Evolutionary conservation across 2,888 invertebrate species (phyloP), one percentile per base, ranked within the genome.

Genomic region (Cephus nigrinus): DNA sequence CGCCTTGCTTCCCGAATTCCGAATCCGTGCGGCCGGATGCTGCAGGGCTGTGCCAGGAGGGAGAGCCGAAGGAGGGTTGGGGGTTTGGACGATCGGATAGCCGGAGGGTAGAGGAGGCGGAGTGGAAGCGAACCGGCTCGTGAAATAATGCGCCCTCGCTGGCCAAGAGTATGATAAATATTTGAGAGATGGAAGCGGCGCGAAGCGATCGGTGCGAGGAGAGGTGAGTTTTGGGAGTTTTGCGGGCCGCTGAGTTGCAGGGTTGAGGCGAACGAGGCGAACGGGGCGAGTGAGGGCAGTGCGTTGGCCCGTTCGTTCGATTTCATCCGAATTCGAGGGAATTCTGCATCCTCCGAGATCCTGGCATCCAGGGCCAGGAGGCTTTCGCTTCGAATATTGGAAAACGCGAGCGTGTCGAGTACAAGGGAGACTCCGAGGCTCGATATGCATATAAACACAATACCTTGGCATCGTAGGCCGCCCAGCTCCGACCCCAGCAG

Each of bases 361-460:
- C 40, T 40, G 40, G 40, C 40, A 40, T 40, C 40, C 40, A 30
- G 84, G 87, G 86, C 85, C 84, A 83, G 79, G 88, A 88, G 87
- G 84, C 87, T 88, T 86, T 88, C 87, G 87, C 87, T 88, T 88
- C 86, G 89, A 90, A 90, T 91, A 91, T 91, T 91, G 91, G 91
- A 91, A 91, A 91, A 90, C 88, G 89, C 86, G 86, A 87, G 89
- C 89, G 89, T 85, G 85, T 40, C 40, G 40, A 87, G 87, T 85
- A 86, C 86, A 84, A 86, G 86, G 82, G 86, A 82, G 82, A 86
- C 83, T 85, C 83, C 82, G 85, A 88, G 86, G 85, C 87, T 87
- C 90, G 89, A 89, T 90, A 90, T 91, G 90, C 90, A 90, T 91
- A 91, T 90, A 91, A 90, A 90, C 90, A 91, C 90, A 91, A 91